These are phyloP conservation scores for Eupsilia transversa DNA, from an alignment of 2,888 invertebrate species.

Conservation along the genomic window DNA sequence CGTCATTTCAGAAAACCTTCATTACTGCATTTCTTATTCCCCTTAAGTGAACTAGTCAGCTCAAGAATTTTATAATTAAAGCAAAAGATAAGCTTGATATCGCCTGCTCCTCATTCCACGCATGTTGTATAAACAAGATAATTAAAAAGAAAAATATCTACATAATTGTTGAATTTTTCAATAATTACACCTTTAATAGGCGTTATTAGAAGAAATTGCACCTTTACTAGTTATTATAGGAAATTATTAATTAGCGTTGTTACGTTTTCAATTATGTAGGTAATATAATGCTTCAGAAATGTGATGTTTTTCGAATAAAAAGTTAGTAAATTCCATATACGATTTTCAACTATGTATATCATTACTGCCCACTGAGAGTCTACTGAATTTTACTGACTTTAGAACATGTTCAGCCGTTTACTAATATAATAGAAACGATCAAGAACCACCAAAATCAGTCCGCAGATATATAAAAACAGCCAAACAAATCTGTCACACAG, in stretches of 20 bases:
- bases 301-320: conserved; percentile 16
- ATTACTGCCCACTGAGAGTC: not conserved
- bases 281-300: conserved; percentile 26
- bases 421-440: not conserved
- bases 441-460: not conserved
- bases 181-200: conserved; percentile 37
- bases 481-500: conserved; percentile 55
- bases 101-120: conserved; percentile 38
- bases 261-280: conserved; percentile 33
- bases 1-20: too few relatives aligned
- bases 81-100: conserved; percentile 12
- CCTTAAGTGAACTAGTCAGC: not conserved
- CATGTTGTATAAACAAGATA: conserved; percentile 47
- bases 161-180: conserved; percentile 11
- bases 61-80: conserved; percentile 23
- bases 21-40: not conserved
- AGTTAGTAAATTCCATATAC: not conserved
- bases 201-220: conserved; percentile 52
- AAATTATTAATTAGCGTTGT: conserved; percentile 47
- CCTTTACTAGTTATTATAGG: conserved; percentile 38
- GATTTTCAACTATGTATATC: conserved; percentile 9
- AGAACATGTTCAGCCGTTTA: too few relatives aligned
- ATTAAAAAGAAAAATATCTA: conserved; percentile 39
- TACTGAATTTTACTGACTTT: not conserved
- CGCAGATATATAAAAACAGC: conserved; percentile 23